Conservation (phyloP, 2,113 vertebrate species). For the Glaucidium brasilianum region DNA sequence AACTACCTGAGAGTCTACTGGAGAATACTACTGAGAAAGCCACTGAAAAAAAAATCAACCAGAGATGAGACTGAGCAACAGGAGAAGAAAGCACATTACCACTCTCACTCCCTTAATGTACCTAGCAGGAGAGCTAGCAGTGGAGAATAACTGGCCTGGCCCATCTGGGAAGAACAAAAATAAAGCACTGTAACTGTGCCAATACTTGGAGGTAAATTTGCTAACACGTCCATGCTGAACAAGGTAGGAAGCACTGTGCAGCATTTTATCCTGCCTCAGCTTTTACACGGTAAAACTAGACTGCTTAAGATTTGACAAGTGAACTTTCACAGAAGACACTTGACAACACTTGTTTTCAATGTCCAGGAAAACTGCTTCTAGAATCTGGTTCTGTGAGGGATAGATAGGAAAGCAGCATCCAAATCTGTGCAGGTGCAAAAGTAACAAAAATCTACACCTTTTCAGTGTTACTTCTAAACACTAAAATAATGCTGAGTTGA, state of each 20-base stretch:
- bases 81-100: not conserved
- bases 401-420: not conserved
- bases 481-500: not conserved
- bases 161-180: not conserved
- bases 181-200: not conserved
- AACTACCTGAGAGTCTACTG: not conserved
- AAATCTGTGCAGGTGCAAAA: not conserved
- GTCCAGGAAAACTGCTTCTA: not conserved
- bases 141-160: not conserved
- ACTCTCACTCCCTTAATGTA: not conserved
- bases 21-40: not conserved
- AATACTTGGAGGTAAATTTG: not conserved
- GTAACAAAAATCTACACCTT: not conserved
- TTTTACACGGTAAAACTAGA: not conserved
- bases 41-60: not conserved
- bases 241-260: not conserved
- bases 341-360: not conserved
- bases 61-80: not conserved
- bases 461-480: not conserved
- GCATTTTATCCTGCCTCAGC: not conserved
- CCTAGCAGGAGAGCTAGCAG: not conserved
- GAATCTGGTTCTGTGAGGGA: not conserved
- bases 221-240: not conserved
- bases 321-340: not conserved
- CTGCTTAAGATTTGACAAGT: not conserved